phyloP scores from a whole-genome alignment of 2,113 vertebrate species.

The Sphaerodactylus townsendi region DNA sequence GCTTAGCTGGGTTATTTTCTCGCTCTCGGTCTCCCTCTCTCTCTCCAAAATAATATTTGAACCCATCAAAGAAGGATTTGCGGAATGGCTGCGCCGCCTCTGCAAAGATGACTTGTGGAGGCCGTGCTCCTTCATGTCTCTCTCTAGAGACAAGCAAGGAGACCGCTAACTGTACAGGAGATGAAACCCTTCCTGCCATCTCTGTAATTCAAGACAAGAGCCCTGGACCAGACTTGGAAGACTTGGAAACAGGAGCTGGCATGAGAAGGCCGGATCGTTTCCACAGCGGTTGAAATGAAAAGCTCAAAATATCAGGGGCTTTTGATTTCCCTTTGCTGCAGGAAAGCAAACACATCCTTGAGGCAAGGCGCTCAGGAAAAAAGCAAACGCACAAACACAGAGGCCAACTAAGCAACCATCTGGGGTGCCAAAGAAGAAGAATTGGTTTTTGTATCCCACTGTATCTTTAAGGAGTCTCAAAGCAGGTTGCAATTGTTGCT shows the following conservation, averaged over 20 bases:
- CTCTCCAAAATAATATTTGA: slow-evolving; percentile 46
- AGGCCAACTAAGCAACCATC: too few relatives aligned
- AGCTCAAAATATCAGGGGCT: slow-evolving; percentile 11
- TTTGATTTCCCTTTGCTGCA: slow-evolving; percentile 6
- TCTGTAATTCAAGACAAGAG: slow-evolving; percentile 23
- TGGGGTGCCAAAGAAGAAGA: too few relatives aligned
- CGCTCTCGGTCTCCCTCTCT: slow-evolving; percentile 23
- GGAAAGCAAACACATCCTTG: slow-evolving; percentile 6
- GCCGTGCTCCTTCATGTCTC: neutral
- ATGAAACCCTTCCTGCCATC: slow-evolving; percentile 33
- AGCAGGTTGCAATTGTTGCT: too few relatives aligned
- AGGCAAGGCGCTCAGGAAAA: neutral
- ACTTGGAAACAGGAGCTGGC: slow-evolving; percentile 23
- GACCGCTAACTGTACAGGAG: slow-evolving; percentile 16
- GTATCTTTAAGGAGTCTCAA: too few relatives aligned
- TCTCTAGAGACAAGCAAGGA: slow-evolving; percentile 29
- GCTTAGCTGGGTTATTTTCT: slow-evolving; percentile 61
- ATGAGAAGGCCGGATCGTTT: neutral
- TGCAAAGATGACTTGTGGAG: slow-evolving; percentile 34
- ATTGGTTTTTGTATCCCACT: too few relatives aligned
- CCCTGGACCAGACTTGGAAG: slow-evolving; percentile 49
- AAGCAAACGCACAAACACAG: too few relatives aligned
- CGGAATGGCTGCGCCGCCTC: slow-evolving; percentile 29
- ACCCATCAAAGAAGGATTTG: slow-evolving; percentile 46
- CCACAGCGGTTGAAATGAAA: neutral